These are phyloP conservation scores for Drosophila tani DNA, from an alignment of 1,140 invertebrate genomes.

Conservation along the genomic window DNA sequence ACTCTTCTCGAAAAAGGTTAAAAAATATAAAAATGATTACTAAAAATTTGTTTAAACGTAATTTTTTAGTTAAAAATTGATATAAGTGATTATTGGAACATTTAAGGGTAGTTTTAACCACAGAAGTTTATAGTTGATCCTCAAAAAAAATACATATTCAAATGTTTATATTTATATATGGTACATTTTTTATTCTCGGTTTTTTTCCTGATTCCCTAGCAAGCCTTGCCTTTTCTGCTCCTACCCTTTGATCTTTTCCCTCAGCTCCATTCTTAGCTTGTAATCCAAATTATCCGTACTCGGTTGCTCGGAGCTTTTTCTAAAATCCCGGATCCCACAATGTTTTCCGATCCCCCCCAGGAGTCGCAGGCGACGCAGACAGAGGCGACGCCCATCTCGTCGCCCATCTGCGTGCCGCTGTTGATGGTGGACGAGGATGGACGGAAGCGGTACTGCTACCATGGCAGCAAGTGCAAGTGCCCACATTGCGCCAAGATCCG, in stretches of 20 bases:
- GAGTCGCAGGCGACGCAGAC: constrained; percentile 48
- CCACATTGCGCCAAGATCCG: constrained; percentile 32
- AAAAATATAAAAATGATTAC: background rate
- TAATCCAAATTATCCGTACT: constrained; percentile 11
- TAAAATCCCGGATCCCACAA: constrained; percentile 6
- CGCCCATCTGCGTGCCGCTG: constrained; percentile 48
- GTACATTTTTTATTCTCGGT: too few species aligned
- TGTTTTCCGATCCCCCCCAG: constrained; percentile 52
- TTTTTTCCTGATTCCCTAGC: background rate
- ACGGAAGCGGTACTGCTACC: constrained; percentile 63
- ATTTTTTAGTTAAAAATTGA: background rate
- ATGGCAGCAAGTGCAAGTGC: constrained; percentile 70
- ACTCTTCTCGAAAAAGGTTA: background rate
- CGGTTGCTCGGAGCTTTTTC: background rate
- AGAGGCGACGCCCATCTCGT: constrained; percentile 21
- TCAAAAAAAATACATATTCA: too few species aligned
- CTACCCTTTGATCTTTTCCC: background rate
- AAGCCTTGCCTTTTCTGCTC: background rate
- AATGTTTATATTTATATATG: too few species aligned
- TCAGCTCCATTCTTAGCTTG: background rate
- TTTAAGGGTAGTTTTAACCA: too few species aligned
- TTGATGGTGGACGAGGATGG: constrained; percentile 63
- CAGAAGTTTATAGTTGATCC: too few species aligned
- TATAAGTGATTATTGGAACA: background rate
- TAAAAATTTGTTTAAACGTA: background rate